Percentiles rank a stretch among this genome's conserved stretches.
Evolutionary conservation across 2,113 vertebrate species (phyloP).

Genomic region (Ovis canadensis): DNA sequence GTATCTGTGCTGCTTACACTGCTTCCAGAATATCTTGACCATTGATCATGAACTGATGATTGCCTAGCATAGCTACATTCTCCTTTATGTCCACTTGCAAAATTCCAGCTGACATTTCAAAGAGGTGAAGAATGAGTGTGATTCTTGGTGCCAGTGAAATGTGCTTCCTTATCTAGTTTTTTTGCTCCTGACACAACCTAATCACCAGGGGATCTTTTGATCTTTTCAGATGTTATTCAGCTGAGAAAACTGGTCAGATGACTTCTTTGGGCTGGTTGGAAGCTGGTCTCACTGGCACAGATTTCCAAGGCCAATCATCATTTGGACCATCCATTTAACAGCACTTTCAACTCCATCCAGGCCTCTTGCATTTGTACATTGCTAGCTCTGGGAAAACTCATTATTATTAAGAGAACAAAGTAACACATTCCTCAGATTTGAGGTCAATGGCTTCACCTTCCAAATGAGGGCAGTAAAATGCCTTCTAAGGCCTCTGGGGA

Average conservation of each 20-base stretch:
- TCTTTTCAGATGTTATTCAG: neutral
- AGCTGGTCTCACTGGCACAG: neutral
- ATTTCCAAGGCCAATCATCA: neutral
- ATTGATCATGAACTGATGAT: neutral
- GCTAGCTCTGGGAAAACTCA: neutral
- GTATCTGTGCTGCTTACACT: neutral
- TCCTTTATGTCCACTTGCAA: neutral
- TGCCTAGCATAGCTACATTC: neutral
- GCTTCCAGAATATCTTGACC: neutral
- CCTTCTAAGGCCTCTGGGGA: neutral
- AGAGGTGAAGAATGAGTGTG: neutral
- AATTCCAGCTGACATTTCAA: neutral
- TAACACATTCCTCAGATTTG: conserved; percentile 28
- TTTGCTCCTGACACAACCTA: neutral
- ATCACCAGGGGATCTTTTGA: neutral
- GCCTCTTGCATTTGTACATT: conserved; percentile 24
- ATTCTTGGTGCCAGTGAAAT: neutral
- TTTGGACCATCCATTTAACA: neutral
- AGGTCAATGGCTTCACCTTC: conserved; percentile 28
- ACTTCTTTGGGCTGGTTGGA: neutral
- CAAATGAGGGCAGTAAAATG: conserved; percentile 10
- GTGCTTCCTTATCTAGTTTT: neutral
- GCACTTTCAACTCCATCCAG: neutral
- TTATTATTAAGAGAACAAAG: conserved; percentile 35
- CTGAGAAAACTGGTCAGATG: neutral